Base-by-base conservation (phyloP, 1,140 invertebrate species). In the Drosophila pseudoananassae region DNA sequence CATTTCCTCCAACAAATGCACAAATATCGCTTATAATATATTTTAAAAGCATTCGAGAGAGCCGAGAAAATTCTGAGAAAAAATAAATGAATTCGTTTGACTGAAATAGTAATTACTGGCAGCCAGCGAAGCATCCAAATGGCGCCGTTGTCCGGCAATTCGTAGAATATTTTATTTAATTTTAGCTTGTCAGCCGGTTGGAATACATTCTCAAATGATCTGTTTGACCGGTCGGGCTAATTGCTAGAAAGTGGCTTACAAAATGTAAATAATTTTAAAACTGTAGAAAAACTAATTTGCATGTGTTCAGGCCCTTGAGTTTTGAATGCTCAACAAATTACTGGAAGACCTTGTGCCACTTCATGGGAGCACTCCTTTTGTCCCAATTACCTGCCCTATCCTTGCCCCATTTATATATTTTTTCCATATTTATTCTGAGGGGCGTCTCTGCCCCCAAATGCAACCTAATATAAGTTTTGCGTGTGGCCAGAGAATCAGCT, bases 381-480 rank as follows among this genome's bases (percentile, higher is more conserved):
- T 20, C 27, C 40, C 45, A 23, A 47, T 40, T 72, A 38, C 38
- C 4, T 12, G 49, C n/a, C 15, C 50, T 43, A 50, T 23, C 57
- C 57, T 53, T 43, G 27, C 36, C 58, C 8, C 51, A 52, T 51
- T 74, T 51, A 54, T 55, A 27, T 27, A 27, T 27, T 64, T 51
- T 59, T 55, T 49, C 63, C 66, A 63, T 71, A 63, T 63, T 56
- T 23, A 10, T 4, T 46, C 9, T 3, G 14, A 14, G 17, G 53
- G 61, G 73, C 51, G 29, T 66, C 49, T 31, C 50, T 60, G 31
- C 59, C 29, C 40, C 15, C 10, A 57, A 78, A 79, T 83, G 83
- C 78, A 83, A 69, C 64, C 47, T 87, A 87, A 87, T 87, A 63
- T 29, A 43, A 52, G 60, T 76, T 78, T 87, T 69, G 83, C 83